Evolutionary conservation across 2,888 invertebrate species (phyloP).

Genomic region (Drosophila infuscata): DNA sequence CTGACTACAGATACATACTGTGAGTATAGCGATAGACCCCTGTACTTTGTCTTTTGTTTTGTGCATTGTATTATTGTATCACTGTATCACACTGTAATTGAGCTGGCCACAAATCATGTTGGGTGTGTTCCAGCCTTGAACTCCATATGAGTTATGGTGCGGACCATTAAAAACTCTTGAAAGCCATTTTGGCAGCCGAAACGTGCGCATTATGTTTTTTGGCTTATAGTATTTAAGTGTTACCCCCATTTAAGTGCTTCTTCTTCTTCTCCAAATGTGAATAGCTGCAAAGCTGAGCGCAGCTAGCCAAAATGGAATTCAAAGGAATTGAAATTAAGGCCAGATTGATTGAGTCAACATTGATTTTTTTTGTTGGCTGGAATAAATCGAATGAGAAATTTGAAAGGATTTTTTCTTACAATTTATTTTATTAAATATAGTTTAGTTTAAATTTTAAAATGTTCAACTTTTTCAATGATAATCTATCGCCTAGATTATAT

Average conservation of each 20-base stretch:
- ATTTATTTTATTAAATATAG: too few relatives aligned
- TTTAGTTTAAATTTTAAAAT: too few relatives aligned
- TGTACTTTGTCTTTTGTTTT: neutral
- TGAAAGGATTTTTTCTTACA: too few relatives aligned
- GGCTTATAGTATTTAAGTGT: conserved; percentile 3
- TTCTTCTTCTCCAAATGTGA: neutral
- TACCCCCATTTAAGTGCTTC: neutral
- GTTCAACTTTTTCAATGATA: neutral
- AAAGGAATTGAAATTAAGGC: neutral
- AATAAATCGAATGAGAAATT: too few relatives aligned
- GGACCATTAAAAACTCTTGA: conserved; percentile 61
- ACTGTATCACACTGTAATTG: neutral
- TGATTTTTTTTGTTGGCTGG: neutral
- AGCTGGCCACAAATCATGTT: conserved; percentile 47
- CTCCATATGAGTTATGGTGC: conserved; percentile 58
- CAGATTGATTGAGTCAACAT: neutral
- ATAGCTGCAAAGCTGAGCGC: neutral
- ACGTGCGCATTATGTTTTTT: conserved; percentile 45
- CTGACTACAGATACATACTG: conserved; percentile 97
- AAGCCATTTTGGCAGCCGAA: conserved; percentile 72
- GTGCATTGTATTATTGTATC: neutral
- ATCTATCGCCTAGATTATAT: neutral
- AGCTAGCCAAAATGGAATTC: neutral
- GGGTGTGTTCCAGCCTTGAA: conserved; percentile 63
- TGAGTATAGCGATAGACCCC: conserved; percentile 87